Evolutionary conservation across 2,797 vertebrate genomes (phyloP).

Genomic region (Phoxinus dragarum): DNA sequence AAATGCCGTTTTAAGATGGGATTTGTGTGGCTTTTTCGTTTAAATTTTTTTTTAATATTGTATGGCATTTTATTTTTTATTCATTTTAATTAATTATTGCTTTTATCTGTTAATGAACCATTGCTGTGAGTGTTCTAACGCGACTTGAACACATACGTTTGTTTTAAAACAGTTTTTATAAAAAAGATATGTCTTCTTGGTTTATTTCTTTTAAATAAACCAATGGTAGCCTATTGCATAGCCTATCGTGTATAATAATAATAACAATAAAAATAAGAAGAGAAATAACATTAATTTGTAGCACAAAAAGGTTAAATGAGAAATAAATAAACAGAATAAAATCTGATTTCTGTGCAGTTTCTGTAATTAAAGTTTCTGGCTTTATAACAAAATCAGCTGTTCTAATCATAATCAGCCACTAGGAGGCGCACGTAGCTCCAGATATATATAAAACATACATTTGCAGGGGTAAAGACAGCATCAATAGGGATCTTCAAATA

Average conservation of each 20-base stretch:
- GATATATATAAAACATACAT: not conserved
- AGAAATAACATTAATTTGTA: not conserved
- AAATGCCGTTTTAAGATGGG: not conserved
- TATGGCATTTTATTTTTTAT: not conserved
- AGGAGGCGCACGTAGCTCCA: conserved; percentile 35
- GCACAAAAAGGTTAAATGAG: not conserved
- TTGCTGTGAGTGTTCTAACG: not conserved
- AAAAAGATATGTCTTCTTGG: not conserved
- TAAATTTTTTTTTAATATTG: not conserved
- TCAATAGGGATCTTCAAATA: not conserved
- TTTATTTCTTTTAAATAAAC: not conserved
- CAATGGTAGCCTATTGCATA: too few species aligned
- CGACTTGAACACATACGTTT: not conserved
- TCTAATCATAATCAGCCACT: conserved; percentile 11
- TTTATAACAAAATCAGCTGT: not conserved
- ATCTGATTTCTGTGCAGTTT: not conserved
- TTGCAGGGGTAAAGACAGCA: not conserved
- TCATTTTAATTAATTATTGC: not conserved
- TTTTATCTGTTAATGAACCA: not conserved
- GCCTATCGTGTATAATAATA: not conserved
- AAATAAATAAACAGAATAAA: not conserved
- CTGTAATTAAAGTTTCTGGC: not conserved
- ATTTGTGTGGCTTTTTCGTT: not conserved
- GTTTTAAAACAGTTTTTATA: not conserved
- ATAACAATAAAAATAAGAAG: not conserved